Conservation (phyloP, 2,797 vertebrate species). For the Notolepis coatsorum region DNA sequence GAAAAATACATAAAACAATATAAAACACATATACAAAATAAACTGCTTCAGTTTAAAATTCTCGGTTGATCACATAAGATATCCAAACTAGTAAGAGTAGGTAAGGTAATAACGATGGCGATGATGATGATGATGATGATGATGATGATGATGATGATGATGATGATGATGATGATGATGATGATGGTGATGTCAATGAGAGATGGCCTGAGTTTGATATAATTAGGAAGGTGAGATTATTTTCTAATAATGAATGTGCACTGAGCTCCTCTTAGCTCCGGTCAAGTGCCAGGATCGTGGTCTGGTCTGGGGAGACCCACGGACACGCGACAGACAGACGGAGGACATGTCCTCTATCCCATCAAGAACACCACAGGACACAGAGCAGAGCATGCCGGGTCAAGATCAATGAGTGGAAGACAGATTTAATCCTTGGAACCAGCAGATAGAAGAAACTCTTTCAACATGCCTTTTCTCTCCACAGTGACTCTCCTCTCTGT, state of each 20-base stretch:
- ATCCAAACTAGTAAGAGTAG: too few relatives aligned
- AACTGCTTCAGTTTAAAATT: too few relatives aligned
- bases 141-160: slow-evolving; percentile 3
- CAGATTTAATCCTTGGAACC: neutral
- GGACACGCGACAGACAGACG: slow-evolving; percentile 39
- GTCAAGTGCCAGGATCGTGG: slow-evolving; percentile 39
- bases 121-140: neutral
- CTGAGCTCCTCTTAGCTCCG: slow-evolving; percentile 26
- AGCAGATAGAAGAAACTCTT: neutral
- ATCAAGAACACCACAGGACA: slow-evolving; percentile 47
- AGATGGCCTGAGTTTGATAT: too few relatives aligned
- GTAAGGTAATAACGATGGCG: neutral
- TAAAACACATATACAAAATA: too few relatives aligned
- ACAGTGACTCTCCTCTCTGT: slow-evolving; percentile 23
- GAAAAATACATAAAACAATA: too few relatives aligned
- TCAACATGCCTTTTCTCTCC: neutral
- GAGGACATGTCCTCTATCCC: slow-evolving; percentile 61
- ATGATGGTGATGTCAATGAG: too few relatives aligned
- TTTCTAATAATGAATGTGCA: neutral
- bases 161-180: too few relatives aligned
- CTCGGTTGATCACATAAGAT: too few relatives aligned
- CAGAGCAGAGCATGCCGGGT: slow-evolving; percentile 28
- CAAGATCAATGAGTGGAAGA: slow-evolving; percentile 10
- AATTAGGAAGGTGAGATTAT: too few relatives aligned
- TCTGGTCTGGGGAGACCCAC: slow-evolving; percentile 15